These are phyloP conservation scores for Spicauda simplicius DNA, from an alignment of 2,888 invertebrate species.

Conservation along the genomic window DNA sequence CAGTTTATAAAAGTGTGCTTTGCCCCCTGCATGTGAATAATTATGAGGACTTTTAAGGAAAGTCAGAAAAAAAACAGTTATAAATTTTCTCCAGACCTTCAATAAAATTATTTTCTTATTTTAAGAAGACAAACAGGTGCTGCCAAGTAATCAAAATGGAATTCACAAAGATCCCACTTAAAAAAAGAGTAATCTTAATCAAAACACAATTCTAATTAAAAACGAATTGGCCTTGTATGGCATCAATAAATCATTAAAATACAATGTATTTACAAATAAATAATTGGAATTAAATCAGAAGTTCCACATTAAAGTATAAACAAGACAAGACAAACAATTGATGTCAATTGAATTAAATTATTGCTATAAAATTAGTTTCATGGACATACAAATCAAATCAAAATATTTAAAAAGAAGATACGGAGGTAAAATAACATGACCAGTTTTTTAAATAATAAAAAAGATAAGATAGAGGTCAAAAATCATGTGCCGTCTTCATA, in stretches of 20 bases:
- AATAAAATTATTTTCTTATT: background rate
- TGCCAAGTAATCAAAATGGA: background rate
- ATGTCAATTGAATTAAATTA: background rate
- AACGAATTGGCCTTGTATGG: conserved; percentile 27
- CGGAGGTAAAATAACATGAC: too few species aligned
- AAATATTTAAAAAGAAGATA: too few species aligned
- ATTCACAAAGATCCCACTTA: background rate
- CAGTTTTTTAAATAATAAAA: too few species aligned
- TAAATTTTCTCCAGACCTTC: too few species aligned
- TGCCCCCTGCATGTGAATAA: background rate
- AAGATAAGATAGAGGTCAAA: too few species aligned
- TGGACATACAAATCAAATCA: too few species aligned
- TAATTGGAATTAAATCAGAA: conserved; percentile 22
- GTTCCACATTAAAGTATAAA: background rate
- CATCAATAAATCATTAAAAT: conserved; percentile 32
- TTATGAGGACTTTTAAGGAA: too few species aligned
- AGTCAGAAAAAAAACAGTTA: too few species aligned
- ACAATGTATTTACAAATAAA: conserved; percentile 33
- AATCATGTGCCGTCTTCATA: too few species aligned
- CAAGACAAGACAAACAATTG: conserved; percentile 4
- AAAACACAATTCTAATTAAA: conserved; percentile 23
- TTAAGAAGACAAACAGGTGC: background rate
- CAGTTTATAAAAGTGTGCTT: background rate
- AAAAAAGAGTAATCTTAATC: conserved; percentile 1
- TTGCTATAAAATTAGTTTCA: background rate